Evolutionary conservation across 2,888 invertebrate genomes (phyloP).

Genomic region (Vanessa cardui): DNA sequence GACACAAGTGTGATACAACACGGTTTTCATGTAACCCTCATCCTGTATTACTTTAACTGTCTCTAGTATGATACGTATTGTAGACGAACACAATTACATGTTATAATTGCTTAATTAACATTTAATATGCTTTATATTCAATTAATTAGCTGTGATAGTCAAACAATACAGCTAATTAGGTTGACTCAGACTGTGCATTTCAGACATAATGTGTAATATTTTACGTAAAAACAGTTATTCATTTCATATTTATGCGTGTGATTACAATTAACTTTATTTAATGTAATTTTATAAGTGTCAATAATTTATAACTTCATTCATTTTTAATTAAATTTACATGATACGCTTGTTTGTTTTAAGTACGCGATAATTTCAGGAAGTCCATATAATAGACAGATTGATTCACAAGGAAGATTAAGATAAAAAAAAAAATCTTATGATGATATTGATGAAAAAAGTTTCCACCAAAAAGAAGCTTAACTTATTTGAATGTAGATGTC

Average conservation of each 20-base stretch:
- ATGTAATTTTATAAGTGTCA: not conserved
- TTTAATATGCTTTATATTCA: conserved; percentile 5
- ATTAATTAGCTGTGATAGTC: not conserved
- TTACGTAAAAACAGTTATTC: not conserved
- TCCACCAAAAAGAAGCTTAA: no score
- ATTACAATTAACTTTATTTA: not conserved
- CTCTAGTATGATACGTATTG: no score
- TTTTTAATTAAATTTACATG: no score
- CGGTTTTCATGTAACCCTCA: not conserved
- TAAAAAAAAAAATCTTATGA: no score
- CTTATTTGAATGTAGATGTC: no score
- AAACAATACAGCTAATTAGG: conserved; percentile 1
- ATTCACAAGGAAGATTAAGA: no score
- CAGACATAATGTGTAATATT: not conserved
- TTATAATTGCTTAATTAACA: not conserved
- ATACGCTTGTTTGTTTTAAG: no score
- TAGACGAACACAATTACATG: not conserved
- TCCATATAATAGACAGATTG: no score
- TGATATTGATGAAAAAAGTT: no score
- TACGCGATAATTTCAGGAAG: no score
- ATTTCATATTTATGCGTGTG: not conserved
- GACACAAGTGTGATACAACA: no score
- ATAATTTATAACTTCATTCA: no score
- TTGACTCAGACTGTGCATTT: conserved; percentile 1
- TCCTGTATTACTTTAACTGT: not conserved